Percentiles rank a stretch among this genome's conserved stretches.
Evolutionary conservation across 2,888 invertebrate genomes (phyloP).

Genomic region (Caenorhabditis wallacei): DNA sequence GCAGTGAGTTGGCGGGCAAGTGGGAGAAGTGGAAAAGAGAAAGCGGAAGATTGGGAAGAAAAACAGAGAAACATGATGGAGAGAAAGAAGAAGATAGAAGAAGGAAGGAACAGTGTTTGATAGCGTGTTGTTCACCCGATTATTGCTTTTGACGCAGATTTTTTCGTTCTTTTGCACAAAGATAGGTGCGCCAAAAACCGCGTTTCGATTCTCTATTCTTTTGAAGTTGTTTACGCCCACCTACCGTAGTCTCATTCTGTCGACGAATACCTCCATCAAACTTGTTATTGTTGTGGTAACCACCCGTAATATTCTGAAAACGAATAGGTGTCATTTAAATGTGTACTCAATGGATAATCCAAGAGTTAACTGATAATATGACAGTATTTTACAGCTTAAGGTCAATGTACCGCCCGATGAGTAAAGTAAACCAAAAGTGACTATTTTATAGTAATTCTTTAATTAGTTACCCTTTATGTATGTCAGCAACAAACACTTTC

Average conservation of each 20-base stretch:
- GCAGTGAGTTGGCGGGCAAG: constrained; percentile 23
- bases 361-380: neutral
- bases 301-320: constrained; percentile 39
- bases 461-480: too few species aligned
- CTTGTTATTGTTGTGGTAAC: constrained; percentile 41
- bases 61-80: constrained; percentile 23
- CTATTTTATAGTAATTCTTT: too few species aligned
- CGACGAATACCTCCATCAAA: constrained; percentile 11
- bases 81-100: neutral
- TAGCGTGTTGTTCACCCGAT: constrained; percentile 28
- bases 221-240: constrained; percentile 8
- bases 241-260: constrained; percentile 52
- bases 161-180: constrained; percentile 7
- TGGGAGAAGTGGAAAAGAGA: constrained; percentile 15
- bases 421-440: neutral
- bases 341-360: neutral
- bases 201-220: neutral
- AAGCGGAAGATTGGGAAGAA: constrained; percentile 16
- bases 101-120: constrained; percentile 31
- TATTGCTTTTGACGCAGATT: constrained; percentile 21
- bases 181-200: constrained; percentile 11
- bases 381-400: neutral
- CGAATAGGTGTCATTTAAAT: neutral
- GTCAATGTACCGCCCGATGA: neutral
- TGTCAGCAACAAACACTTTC: too few species aligned